Percentiles rank a stretch among this genome's conserved stretches.
Conservation (phyloP, 2,888 invertebrate genomes). For the Volucella bombylans region DNA sequence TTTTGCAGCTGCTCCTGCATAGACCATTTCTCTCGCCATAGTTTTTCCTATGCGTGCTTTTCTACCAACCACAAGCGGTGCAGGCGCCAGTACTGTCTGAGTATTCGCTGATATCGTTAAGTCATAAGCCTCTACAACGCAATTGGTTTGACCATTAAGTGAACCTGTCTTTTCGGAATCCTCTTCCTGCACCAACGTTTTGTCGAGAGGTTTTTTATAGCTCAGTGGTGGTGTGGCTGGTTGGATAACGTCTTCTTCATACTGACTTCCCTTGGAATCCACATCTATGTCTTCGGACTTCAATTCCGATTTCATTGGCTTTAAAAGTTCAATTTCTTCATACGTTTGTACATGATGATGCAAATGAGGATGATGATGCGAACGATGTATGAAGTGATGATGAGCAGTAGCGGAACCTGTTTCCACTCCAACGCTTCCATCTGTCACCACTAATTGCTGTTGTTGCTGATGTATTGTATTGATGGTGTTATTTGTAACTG, state of each 20-base stretch:
- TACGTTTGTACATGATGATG: constrained; percentile 75
- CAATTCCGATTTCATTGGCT: constrained; percentile 79
- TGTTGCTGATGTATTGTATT: constrained; percentile 73
- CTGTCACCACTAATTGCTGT: constrained; percentile 63
- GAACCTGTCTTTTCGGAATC: constrained; percentile 28
- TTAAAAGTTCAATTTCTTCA: constrained; percentile 75
- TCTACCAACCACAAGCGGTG: constrained; percentile 78
- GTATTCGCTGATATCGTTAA: constrained; percentile 85
- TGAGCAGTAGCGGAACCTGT: constrained; percentile 32
- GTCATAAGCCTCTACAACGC: constrained; percentile 78
- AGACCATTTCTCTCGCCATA: constrained; percentile 86
- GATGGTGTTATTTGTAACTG: constrained; percentile 80
- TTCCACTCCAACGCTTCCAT: constrained; percentile 48
- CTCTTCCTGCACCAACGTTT: constrained; percentile 11
- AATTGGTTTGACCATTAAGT: constrained; percentile 31
- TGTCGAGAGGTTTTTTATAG: constrained; percentile 79
- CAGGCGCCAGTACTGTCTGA: constrained; percentile 83
- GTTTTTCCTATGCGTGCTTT: constrained; percentile 86
- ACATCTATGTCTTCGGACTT: constrained; percentile 77
- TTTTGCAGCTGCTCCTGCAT: constrained; percentile 77
- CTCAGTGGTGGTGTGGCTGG: constrained; percentile 81
- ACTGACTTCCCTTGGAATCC: constrained; percentile 78
- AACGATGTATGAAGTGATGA: constrained; percentile 72
- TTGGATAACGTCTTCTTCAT: constrained; percentile 81
- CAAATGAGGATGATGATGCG: constrained; percentile 75